These are phyloP conservation scores for Todus mexicanus DNA, from an alignment of 2,797 vertebrate genomes.

Conservation along the genomic window DNA sequence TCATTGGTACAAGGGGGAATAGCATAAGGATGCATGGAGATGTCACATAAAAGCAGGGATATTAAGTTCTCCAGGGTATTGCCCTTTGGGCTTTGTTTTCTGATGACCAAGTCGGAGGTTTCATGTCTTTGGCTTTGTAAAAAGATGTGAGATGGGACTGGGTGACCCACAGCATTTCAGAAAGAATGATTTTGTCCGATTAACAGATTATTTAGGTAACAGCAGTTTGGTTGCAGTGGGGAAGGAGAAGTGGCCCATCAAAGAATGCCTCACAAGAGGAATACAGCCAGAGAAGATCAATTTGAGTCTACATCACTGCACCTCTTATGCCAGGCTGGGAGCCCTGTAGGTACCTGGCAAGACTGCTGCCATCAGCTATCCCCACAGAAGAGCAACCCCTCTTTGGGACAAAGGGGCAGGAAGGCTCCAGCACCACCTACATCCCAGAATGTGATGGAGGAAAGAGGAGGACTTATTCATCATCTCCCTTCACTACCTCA, in stretches of 20 bases:
- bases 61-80: not conserved
- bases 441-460: not conserved
- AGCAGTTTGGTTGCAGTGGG: not conserved
- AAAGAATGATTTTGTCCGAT: not conserved
- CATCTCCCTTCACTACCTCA: not conserved
- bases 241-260: not conserved
- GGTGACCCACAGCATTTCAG: not conserved
- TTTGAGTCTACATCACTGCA: not conserved
- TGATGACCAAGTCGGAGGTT: not conserved
- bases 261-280: not conserved
- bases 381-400: not conserved
- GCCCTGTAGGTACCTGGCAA: not conserved
- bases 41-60: not conserved
- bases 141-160: not conserved
- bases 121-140: not conserved
- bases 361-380: not conserved
- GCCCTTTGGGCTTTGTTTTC: not conserved
- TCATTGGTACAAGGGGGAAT: not conserved
- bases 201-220: not conserved
- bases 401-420: not conserved
- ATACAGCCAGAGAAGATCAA: not conserved
- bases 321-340: not conserved
- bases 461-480: not conserved
- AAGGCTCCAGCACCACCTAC: fast-evolving
- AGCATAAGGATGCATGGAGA: not conserved